A percentile compares a stretch with the other conserved stretches of the same genome.
phyloP scores from a whole-genome alignment of 2,797 vertebrate genomes.

The Danio albolineatus region DNA sequence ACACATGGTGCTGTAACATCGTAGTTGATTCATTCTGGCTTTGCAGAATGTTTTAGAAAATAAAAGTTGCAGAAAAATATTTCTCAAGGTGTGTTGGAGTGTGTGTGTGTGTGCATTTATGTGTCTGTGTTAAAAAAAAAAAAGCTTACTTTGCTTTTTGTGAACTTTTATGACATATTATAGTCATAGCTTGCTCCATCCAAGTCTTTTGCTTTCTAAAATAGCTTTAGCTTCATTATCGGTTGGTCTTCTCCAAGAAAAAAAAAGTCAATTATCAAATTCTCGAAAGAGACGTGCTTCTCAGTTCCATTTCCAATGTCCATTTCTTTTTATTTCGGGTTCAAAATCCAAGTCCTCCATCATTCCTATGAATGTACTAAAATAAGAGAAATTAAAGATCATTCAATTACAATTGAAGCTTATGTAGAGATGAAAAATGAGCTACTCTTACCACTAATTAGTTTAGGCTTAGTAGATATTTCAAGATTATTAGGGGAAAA shows the following conservation, averaged over 20 bases:
- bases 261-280: no score
- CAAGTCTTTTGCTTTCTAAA: conserved; percentile 74
- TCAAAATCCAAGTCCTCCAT: conserved; percentile 35
- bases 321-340: conserved; percentile 52
- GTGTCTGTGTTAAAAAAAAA: conserved; percentile 54
- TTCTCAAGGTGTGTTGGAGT: conserved; percentile 45
- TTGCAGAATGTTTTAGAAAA: conserved; percentile 64
- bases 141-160: conserved; percentile 57
- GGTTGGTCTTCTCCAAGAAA: conserved; percentile 62
- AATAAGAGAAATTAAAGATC: neutral
- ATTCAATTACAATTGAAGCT: neutral
- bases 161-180: conserved; percentile 53
- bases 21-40: conserved; percentile 69
- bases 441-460: neutral
- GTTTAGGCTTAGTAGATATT: neutral
- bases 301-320: conserved; percentile 48
- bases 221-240: conserved; percentile 70
- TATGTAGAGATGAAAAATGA: neutral
- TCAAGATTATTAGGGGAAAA: no score
- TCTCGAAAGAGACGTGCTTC: conserved; percentile 42
- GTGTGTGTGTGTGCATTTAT: conserved; percentile 51
- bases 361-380: conserved; percentile 1
- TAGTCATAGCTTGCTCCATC: conserved; percentile 56
- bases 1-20: conserved; percentile 69
- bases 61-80: conserved; percentile 64